These are phyloP conservation scores for Poicephalus meyeri DNA, from an alignment of 2,113 vertebrate genomes.

Conservation along the genomic window DNA sequence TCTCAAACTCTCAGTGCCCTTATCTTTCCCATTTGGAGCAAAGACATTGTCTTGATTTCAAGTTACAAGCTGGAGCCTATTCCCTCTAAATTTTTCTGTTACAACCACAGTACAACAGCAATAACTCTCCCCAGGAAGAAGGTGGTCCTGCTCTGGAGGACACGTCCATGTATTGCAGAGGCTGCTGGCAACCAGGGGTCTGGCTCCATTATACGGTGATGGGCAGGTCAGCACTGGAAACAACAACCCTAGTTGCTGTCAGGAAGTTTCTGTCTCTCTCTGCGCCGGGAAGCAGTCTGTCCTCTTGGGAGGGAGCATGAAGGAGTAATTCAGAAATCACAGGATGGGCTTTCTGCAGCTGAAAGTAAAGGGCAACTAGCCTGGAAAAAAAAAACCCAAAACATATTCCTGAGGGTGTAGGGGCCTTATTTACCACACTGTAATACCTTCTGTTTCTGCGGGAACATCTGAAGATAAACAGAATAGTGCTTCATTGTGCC, in stretches of 20 bases:
- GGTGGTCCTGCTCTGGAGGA: background rate
- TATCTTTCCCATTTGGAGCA: background rate
- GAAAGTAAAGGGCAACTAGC: background rate
- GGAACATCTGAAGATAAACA: constrained; percentile 40
- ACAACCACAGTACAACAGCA: rapidly evolving
- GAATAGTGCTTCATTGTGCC: constrained; percentile 39
- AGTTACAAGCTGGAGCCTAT: background rate
- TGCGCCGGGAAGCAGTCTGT: constrained; percentile 14
- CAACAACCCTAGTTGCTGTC: constrained; percentile 3
- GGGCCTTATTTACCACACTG: background rate
- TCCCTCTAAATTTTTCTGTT: background rate
- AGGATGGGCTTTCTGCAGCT: background rate
- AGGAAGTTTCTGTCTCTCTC: constrained; percentile 12
- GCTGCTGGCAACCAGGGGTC: constrained; percentile 8
- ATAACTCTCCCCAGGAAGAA: background rate
- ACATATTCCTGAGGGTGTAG: background rate
- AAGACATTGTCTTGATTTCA: background rate
- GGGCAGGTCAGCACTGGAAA: constrained; percentile 21
- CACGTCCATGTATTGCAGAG: background rate
- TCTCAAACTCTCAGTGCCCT: background rate
- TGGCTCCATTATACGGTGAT: background rate
- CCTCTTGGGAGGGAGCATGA: background rate
- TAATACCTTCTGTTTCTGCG: constrained; percentile 9
- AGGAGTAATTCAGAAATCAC: background rate
- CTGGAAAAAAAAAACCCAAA: background rate